phyloP scores from a whole-genome alignment of 2,797 vertebrate genomes.

The Poeciliopsis paucimaculata region DNA sequence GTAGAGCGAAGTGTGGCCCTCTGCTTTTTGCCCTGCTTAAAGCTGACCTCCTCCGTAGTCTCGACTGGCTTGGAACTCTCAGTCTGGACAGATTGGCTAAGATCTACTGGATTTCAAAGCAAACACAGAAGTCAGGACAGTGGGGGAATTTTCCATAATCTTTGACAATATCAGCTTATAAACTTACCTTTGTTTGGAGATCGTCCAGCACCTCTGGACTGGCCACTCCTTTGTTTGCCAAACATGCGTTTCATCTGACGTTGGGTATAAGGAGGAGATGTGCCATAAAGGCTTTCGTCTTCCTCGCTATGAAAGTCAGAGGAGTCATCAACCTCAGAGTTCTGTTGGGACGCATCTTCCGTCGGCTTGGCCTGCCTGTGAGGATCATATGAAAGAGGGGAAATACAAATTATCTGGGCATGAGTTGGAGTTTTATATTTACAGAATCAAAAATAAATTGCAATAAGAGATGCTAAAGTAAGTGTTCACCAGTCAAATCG shows the following conservation, averaged over 20 bases:
- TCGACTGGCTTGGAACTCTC: slow-evolving; percentile 83
- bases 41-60: slow-evolving; percentile 86
- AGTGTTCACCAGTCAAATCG: slow-evolving; percentile 21
- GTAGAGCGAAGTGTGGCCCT: slow-evolving; percentile 87
- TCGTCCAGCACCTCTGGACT: slow-evolving; percentile 77
- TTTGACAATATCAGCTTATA: not conserved
- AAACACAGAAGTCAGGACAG: slow-evolving; percentile 12
- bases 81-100: slow-evolving; percentile 66
- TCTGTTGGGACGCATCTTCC: slow-evolving; percentile 81
- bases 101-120: slow-evolving; percentile 49
- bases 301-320: slow-evolving; percentile 88
- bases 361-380: slow-evolving; percentile 82
- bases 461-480: slow-evolving; percentile 9
- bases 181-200: slow-evolving; percentile 84
- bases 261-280: slow-evolving; percentile 89
- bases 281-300: slow-evolving; percentile 85
- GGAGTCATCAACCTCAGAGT: slow-evolving; percentile 85
- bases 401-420: slow-evolving; percentile 9
- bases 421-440: slow-evolving; percentile 9
- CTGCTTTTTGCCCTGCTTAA: slow-evolving; percentile 92
- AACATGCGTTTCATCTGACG: slow-evolving; percentile 96
- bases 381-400: slow-evolving; percentile 15
- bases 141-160: not conserved
- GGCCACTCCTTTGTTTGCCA: slow-evolving; percentile 85
- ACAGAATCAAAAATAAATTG: slow-evolving; percentile 3